Evolutionary conservation across 2,797 vertebrate species (phyloP).

Genomic region (Enteromius mattozi): DNA sequence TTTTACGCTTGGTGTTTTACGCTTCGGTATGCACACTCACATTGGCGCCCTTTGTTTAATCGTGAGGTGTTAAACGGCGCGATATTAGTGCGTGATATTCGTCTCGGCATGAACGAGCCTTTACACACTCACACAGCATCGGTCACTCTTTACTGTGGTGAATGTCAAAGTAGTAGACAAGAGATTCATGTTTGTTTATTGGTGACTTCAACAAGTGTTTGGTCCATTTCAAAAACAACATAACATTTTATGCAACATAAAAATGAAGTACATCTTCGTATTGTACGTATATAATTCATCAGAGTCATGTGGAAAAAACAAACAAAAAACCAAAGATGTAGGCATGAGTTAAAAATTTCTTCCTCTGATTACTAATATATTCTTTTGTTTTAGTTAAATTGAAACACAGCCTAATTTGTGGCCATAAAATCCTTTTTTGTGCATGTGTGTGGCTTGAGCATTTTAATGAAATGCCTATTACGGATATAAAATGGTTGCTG

Average conservation of each 20-base stretch:
- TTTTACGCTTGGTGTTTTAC: too few species aligned
- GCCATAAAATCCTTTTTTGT: background rate
- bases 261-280: too few species aligned
- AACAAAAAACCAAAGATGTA: background rate
- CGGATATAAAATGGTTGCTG: background rate
- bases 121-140: background rate
- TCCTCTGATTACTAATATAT: background rate
- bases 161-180: background rate
- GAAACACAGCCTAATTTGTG: background rate
- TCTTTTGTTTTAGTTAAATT: background rate
- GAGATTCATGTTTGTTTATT: background rate
- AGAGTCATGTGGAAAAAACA: background rate
- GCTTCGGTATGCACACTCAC: too few species aligned
- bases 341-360: background rate
- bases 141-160: background rate
- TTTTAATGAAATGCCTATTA: background rate
- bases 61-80: too few species aligned
- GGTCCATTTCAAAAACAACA: background rate
- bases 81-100: too few species aligned
- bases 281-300: fast-evolving
- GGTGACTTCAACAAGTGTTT: background rate
- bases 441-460: background rate
- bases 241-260: background rate
- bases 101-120: too few species aligned
- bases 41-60: too few species aligned